These are phyloP conservation scores for Tangara arthus DNA, from an alignment of 2,797 vertebrate species.

Conservation along the genomic window DNA sequence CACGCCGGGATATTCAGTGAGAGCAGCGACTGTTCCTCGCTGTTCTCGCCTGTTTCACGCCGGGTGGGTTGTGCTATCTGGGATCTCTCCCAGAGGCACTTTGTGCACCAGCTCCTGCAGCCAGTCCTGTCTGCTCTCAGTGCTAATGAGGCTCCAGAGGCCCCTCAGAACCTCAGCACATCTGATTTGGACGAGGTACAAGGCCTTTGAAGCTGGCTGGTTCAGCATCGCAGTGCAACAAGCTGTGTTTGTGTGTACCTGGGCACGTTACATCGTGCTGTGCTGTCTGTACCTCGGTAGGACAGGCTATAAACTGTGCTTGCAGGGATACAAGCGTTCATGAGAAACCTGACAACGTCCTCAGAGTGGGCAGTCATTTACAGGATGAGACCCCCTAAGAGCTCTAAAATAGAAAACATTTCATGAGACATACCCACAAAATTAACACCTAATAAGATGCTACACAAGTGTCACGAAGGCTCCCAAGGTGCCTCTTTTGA, in stretches of 20 bases:
- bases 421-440: not conserved
- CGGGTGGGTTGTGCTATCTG: not conserved
- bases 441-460: not conserved
- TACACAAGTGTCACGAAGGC: not conserved
- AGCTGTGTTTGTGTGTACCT: not conserved
- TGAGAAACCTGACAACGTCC: not conserved
- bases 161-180: not conserved
- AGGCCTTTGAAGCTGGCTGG: not conserved
- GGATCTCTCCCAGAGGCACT: not conserved
- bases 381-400: not conserved
- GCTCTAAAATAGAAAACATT: not conserved
- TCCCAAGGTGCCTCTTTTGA: not conserved
- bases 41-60: not conserved
- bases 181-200: not conserved
- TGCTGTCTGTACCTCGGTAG: not conserved
- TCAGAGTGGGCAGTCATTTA: not conserved
- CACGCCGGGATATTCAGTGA: not conserved
- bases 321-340: not conserved
- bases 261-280: not conserved
- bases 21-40: constrained; percentile 13
- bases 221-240: not conserved
- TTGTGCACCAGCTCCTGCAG: not conserved
- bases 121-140: not conserved
- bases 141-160: not conserved
- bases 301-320: not conserved